phyloP scores from a whole-genome alignment of 2,888 invertebrate species.

The Metacarcinus magister region DNA sequence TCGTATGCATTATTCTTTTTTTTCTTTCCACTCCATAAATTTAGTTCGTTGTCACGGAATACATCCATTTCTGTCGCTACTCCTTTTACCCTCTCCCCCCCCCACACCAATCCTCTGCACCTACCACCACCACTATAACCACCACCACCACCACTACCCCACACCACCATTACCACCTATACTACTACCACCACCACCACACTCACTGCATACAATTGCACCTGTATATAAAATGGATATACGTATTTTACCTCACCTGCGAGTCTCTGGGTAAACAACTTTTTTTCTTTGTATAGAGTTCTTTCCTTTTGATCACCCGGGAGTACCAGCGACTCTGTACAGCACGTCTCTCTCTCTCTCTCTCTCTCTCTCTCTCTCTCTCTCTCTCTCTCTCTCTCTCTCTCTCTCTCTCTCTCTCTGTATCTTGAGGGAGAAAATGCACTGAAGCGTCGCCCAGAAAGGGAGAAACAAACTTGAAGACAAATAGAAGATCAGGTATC shows the following conservation, averaged over 20 bases:
- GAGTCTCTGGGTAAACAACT: not conserved
- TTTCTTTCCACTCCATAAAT: constrained; percentile 32
- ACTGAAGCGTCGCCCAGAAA: not conserved
- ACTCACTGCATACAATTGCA: not conserved
- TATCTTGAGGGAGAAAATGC: not conserved
- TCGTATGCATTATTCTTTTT: not conserved
- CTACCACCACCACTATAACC: not conserved
- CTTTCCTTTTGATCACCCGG: not conserved
- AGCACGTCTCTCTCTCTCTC: not conserved
- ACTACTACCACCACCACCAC: not conserved
- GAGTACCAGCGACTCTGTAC: not conserved
- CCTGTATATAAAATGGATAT: not conserved
- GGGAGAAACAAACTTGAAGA: not conserved
- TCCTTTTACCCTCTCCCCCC: no score
- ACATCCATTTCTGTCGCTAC: not conserved
- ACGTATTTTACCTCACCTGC: not conserved
- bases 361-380: not conserved
- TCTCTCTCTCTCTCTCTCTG: not conserved
- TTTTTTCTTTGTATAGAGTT: not conserved
- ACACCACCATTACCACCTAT: not conserved
- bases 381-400: not conserved
- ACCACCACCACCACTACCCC: not conserved
- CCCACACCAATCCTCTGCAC: no score
- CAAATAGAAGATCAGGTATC: not conserved
- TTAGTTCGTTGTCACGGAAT: not conserved